Percentiles rank a stretch among this genome's conserved stretches.
Evolutionary conservation across 2,113 vertebrate genomes (phyloP).

Genomic region (Cavia aperea): DNA sequence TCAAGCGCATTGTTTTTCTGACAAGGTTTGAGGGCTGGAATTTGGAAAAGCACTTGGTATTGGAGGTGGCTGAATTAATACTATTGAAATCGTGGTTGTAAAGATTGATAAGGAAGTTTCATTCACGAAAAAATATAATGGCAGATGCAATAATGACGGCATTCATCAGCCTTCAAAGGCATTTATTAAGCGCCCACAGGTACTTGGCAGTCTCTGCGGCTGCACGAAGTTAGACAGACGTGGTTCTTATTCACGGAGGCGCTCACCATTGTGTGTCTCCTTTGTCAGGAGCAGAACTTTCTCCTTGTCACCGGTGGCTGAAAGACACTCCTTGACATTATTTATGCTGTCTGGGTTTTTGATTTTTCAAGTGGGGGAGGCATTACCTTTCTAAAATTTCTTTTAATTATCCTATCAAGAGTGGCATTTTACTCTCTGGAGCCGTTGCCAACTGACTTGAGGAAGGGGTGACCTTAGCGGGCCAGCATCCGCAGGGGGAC

Average conservation of each 20-base stretch:
- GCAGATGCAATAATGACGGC: slow-evolving; percentile 61
- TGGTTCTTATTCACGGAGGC: slow-evolving; percentile 38
- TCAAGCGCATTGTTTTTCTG: slow-evolving; percentile 62
- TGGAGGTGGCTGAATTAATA: slow-evolving; percentile 54
- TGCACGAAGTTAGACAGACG: slow-evolving; percentile 40
- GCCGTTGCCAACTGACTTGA: neutral
- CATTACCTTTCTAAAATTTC: neutral
- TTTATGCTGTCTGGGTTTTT: slow-evolving; percentile 55
- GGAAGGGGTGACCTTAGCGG: neutral
- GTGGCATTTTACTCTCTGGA: neutral
- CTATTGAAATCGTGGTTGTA: slow-evolving; percentile 48
- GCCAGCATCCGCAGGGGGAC: accelerated
- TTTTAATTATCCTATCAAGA: neutral
- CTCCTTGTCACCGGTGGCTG: slow-evolving; percentile 33
- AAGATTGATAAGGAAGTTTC: slow-evolving; percentile 66
- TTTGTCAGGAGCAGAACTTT: slow-evolving; percentile 37
- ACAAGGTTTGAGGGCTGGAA: slow-evolving; percentile 60
- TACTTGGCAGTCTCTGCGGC: slow-evolving; percentile 51
- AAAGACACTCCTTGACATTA: slow-evolving; percentile 56
- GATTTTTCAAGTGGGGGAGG: neutral
- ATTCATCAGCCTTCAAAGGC: slow-evolving; percentile 61
- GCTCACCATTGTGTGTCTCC: neutral
- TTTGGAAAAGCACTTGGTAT: slow-evolving; percentile 37
- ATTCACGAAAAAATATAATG: slow-evolving; percentile 62
- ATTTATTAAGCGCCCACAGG: slow-evolving; percentile 63